A percentile compares a stretch with the other conserved stretches of the same genome.
Conservation (phyloP, 2,888 invertebrate species). For the Habrosyne pyritoides region DNA sequence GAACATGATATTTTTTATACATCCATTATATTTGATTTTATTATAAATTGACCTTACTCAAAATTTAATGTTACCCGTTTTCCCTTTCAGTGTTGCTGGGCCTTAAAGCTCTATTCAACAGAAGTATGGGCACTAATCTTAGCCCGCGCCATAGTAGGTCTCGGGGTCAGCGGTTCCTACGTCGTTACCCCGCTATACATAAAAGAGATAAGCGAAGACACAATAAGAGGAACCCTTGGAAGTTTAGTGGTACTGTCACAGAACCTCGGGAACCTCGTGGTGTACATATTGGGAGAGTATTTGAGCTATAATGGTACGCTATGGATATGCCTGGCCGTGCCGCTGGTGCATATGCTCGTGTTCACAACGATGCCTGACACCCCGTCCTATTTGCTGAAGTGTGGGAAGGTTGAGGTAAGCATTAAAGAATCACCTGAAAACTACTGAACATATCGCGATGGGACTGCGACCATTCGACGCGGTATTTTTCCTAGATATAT, state of each 20-base stretch:
- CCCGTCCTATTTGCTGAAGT: slow-evolving; percentile 70
- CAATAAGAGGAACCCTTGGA: slow-evolving; percentile 69
- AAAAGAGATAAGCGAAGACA: slow-evolving; percentile 76
- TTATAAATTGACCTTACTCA: not conserved
- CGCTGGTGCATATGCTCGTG: slow-evolving; percentile 64
- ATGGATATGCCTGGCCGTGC: slow-evolving; percentile 71
- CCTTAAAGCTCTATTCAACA: slow-evolving; percentile 69
- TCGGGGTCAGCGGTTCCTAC: slow-evolving; percentile 72
- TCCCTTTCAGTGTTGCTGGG: slow-evolving; percentile 65
- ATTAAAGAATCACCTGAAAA: too few species aligned
- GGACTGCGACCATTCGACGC: too few species aligned
- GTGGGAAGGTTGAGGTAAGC: slow-evolving; percentile 71
- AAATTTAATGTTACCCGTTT: not conserved
- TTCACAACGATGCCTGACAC: slow-evolving; percentile 76
- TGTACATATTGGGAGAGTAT: slow-evolving; percentile 71
- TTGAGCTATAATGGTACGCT: slow-evolving; percentile 65
- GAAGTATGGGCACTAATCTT: slow-evolving; percentile 74
- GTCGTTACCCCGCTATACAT: slow-evolving; percentile 77
- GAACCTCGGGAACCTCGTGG: slow-evolving; percentile 69
- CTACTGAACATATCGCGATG: too few species aligned
- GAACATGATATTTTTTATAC: too few species aligned
- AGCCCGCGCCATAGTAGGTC: slow-evolving; percentile 68
- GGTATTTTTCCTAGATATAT: too few species aligned
- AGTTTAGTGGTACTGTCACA: slow-evolving; percentile 72
- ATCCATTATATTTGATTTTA: too few species aligned